Base-by-base conservation (phyloP, 30 jellyfish, hydroid and myxozoan genomes). In the Cassiopea xamachana region DNA sequence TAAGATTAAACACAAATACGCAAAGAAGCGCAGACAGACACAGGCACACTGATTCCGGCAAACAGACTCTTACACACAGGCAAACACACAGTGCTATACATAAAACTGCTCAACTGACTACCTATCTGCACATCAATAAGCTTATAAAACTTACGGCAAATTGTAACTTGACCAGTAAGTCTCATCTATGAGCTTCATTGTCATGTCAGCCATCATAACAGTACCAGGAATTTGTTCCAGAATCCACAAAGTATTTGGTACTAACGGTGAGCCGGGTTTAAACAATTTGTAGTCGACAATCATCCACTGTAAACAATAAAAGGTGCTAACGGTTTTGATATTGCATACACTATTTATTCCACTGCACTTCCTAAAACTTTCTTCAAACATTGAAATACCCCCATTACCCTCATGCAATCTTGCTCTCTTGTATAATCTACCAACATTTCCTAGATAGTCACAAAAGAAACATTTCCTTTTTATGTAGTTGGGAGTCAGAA, bases 201-300 rank as follows among this genome's bases (percentile, higher is more conserved):
- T 84, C 97, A 86, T 91, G 51, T 95, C 99, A 1, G 98, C 99
- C 99, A 95, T 95, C 60, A 86, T 90, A 1, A 95, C 97, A 1
- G 96, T 51, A 18, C 99, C 99, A n/a, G 99, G 99, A 9, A 95
- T 83, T 81, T 95, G 99, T 76, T 95, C 99, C 50, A 95, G 55
- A 49, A 95, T 86, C 99, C 99, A 95, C 1, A 95, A 84, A 2
- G 99, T 95, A 46, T 91, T 91, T 58, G 98, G 98, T 51, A 82
- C 71, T 90, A 95, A 47, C 7, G 97, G 92, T 59, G 87, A 69
- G 0, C 96, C 93, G 2, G 99, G 95, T 48, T 77, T 80, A 77
- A 95, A 95, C 45, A 86, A 85, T 59, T 95, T 95, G 93, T 87
- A 95, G 71, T 95, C 97, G 19, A 95, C 81, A 15, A 95, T 85